Conservation (phyloP, 92 coral and sea anemone genomes). For the Bergia puertoricense region DNA sequence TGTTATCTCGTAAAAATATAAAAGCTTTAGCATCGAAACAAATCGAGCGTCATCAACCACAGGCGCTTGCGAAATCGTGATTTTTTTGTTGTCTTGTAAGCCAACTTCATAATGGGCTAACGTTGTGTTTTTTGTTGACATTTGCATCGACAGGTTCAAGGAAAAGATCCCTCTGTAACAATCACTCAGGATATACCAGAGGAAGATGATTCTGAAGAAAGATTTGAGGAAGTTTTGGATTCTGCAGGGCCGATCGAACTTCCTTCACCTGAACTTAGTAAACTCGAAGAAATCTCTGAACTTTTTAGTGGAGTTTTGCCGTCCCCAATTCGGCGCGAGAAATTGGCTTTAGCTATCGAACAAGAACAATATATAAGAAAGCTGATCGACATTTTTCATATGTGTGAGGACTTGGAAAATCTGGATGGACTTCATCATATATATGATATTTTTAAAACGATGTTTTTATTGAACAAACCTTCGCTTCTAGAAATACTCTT, state of each 20-base stretch:
- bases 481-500: conserved; percentile 91
- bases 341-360: conserved; percentile 91
- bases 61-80: conserved; percentile 53
- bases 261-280: conserved; percentile 95
- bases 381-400: conserved; percentile 91
- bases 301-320: conserved; percentile 93
- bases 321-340: conserved; percentile 90
- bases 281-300: conserved; percentile 91
- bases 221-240: conserved; percentile 97
- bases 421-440: conserved; percentile 91
- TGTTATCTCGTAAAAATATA: not conserved
- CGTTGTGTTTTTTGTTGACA: conserved; percentile 45
- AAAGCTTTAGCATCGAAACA: conserved; percentile 30
- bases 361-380: conserved; percentile 94
- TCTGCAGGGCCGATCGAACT: conserved; percentile 96
- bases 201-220: conserved; percentile 93
- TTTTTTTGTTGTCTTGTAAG: conserved; percentile 11
- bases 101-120: conserved; percentile 39
- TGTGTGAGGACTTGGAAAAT: conserved; percentile 99
- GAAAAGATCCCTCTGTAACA: conserved; percentile 97
- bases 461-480: conserved; percentile 94
- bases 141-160: conserved; percentile 84
- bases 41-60: conserved; percentile 29
- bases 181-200: conserved; percentile 96
- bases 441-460: conserved; percentile 93